Conservation (phyloP, 2,888 invertebrate species). For the Tethea ocularis region DNA sequence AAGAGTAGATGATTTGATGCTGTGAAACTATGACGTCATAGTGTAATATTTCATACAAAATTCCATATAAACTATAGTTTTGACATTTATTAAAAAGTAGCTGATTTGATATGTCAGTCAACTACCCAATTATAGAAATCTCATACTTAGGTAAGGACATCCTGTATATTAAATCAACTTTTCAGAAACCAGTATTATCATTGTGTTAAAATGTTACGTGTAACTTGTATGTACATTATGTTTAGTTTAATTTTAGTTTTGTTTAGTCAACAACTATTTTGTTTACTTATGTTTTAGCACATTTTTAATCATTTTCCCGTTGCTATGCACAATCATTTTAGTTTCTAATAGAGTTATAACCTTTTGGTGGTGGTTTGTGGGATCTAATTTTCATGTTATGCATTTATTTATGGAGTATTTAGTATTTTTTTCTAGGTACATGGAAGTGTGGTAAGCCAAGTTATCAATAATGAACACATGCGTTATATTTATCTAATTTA, state of each 20-base stretch:
- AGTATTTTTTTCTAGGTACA: neutral
- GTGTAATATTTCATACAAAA: too few species aligned
- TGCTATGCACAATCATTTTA: conserved; percentile 6
- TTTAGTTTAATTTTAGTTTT: conserved; percentile 25
- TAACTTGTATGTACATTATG: conserved; percentile 48
- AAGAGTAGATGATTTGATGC: too few species aligned
- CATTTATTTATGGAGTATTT: too few species aligned
- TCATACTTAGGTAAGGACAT: too few species aligned
- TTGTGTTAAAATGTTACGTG: neutral
- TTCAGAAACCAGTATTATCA: neutral
- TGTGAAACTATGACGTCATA: too few species aligned
- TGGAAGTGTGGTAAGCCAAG: neutral
- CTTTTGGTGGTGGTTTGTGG: neutral
- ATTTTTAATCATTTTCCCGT: neutral
- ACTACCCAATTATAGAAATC: too few species aligned
- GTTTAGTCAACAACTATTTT: conserved; percentile 17
- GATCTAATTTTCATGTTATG: neutral
- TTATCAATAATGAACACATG: neutral
- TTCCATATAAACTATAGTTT: too few species aligned
- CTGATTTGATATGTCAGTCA: too few species aligned
- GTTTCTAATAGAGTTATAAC: neutral
- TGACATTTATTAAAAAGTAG: too few species aligned
- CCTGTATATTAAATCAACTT: neutral
- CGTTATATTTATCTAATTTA: too few species aligned
- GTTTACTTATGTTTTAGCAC: conserved; percentile 14